Evolutionary conservation across 2,113 vertebrate species (phyloP).

Genomic region (Gopherus evgoodei): DNA sequence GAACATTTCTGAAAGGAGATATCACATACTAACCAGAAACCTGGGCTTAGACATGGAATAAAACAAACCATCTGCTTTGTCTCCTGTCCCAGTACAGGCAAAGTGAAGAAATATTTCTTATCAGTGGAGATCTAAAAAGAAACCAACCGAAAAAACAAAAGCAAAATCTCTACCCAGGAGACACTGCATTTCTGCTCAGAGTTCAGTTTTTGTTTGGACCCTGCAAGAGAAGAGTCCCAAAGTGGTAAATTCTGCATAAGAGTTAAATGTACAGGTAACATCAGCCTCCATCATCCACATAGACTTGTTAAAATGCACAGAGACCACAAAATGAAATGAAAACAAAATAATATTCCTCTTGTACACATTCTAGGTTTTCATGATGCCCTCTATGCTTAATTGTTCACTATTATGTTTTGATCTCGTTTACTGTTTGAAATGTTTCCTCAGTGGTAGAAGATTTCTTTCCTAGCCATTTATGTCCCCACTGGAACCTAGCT

Average conservation of each 20-base stretch:
- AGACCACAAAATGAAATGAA: constrained; percentile 45
- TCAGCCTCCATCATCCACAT: neutral
- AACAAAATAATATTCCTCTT: constrained; percentile 20
- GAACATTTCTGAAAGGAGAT: constrained; percentile 6
- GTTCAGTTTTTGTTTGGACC: neutral
- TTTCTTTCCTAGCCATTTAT: constrained; percentile 6
- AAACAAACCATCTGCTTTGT: constrained; percentile 55
- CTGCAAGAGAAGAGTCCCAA: neutral
- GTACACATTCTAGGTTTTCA: neutral
- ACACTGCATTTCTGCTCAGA: neutral
- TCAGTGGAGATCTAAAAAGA: neutral
- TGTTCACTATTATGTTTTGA: neutral
- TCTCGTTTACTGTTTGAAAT: neutral
- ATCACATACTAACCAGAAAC: neutral
- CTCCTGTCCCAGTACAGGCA: neutral
- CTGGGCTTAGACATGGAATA: constrained; percentile 24
- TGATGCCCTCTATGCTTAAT: constrained; percentile 21
- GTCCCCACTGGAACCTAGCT: neutral
- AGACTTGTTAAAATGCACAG: constrained; percentile 36
- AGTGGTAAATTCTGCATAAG: neutral
- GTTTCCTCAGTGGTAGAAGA: neutral
- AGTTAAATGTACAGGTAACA: neutral
- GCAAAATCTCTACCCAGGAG: neutral
- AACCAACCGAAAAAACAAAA: neutral
- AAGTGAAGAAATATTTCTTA: constrained; percentile 13